phyloP scores from a whole-genome alignment of 2,113 vertebrate genomes.

The Vombatus ursinus region DNA sequence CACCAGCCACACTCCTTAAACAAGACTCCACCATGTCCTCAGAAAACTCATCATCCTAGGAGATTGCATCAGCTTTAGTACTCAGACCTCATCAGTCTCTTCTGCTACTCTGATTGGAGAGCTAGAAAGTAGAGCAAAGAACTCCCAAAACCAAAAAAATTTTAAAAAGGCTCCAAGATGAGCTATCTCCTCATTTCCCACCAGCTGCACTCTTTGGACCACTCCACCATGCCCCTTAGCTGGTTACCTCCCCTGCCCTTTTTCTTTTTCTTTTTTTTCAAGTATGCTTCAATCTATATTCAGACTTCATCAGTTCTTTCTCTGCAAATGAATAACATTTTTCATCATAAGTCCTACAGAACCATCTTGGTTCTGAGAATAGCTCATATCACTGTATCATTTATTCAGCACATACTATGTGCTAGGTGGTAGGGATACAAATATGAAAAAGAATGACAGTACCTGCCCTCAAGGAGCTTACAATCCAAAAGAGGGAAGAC shows the following conservation, averaged over 20 bases:
- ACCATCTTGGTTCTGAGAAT: no score
- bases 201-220: not conserved
- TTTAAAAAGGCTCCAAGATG: not conserved
- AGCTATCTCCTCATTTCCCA: not conserved
- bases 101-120: not conserved
- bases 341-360: no score
- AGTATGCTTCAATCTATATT: no score
- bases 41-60: not conserved
- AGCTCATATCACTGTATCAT: no score
- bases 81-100: not conserved
- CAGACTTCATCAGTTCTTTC: no score
- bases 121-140: not conserved
- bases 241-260: not conserved
- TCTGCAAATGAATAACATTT: no score
- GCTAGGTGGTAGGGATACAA: no score
- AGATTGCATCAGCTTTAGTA: not conserved
- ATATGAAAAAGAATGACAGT: no score
- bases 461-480: no score
- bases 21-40: not conserved
- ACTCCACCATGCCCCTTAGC: not conserved
- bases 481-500: no score
- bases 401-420: no score
- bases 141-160: not conserved
- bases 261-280: not conserved
- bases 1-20: not conserved